Evolutionary conservation across 53 echinoderm and acorn worm genomes (phyloP), one percentile per base, ranked within the genome.

Genomic region (Luidia sarsii): DNA sequence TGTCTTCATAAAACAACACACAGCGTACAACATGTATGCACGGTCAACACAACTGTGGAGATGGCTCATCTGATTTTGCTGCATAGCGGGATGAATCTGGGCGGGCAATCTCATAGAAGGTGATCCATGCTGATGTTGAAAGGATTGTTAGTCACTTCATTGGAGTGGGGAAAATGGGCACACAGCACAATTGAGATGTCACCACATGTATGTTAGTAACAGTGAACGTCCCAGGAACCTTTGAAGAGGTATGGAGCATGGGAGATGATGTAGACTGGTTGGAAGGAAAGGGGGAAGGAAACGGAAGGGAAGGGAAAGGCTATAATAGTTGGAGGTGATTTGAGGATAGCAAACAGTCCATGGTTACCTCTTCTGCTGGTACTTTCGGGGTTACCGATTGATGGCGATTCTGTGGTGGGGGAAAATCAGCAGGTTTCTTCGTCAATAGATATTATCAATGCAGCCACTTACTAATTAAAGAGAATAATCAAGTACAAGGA

Each of bases 131-230:
- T 39, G 72, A 77, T 46, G 28, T n/a, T n/a, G n/a, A n/a, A n/a
- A n/a, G n/a, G n/a, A n/a, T n/a, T 39, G 43, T 60, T 77, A 77
- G 62, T 60, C 13, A 19, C 49, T 61, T 61, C 19, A 7, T 36
- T 29, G 59, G 56, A 55, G 77, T 77, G 62, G 46, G 61, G 59
- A 48, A 60, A 55, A 15, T 55, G 34, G 36, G 56, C 72, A n/a
- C n/a, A n/a, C n/a, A n/a, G n/a, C 56, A 56, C 57, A 60, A 61
- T 21, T 48, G 61, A 60, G 57, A 24, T 29, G 56, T n/a, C 31
- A 77, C 27, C 28, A 39, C 2, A 39, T 72, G 55, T 72, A 72
- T 15, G 56, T 72, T 72, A 72, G 72, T 56, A 72, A n/a, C n/a
- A n/a, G n/a, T n/a, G n/a, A 72, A 66, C 23, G 5, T 24, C 68